phyloP scores from a whole-genome alignment of 1,140 invertebrate genomes.

The Heliconius congener region DNA sequence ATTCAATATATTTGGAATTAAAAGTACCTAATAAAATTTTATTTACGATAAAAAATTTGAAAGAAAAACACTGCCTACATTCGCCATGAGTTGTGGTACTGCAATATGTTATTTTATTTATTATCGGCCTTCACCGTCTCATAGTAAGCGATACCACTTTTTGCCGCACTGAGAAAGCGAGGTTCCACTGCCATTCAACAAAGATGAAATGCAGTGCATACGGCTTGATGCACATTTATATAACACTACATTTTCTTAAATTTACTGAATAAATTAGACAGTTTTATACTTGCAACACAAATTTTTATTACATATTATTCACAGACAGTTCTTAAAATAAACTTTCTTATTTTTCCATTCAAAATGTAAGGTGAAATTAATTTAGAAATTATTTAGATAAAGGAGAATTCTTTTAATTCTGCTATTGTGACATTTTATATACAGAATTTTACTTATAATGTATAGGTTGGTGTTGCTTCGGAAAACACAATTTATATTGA shows the following conservation, averaged over 20 bases:
- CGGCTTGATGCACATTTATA: neutral
- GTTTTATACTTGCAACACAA: neutral
- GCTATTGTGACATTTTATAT: neutral
- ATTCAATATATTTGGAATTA: neutral
- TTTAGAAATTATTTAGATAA: neutral
- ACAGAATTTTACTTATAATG: neutral
- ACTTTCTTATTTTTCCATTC: neutral
- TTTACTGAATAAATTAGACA: neutral
- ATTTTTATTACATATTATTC: neutral
- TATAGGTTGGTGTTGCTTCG: too few relatives aligned
- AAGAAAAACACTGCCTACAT: neutral
- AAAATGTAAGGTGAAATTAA: neutral
- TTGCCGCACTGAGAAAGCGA: conserved; percentile 36
- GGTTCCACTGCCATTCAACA: conserved; percentile 31
- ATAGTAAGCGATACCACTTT: conserved; percentile 41
- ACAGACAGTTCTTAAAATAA: neutral
- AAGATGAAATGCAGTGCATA: neutral
- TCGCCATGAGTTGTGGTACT: neutral
- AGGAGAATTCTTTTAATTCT: neutral
- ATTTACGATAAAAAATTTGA: too few relatives aligned
- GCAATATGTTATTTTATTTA: conserved; percentile 7
- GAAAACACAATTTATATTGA: neutral
- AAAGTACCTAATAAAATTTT: too few relatives aligned
- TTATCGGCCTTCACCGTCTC: conserved; percentile 33
- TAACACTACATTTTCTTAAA: neutral